Conservation (phyloP, 2,888 invertebrate species). For the Ichneumoninae sp. region DNA sequence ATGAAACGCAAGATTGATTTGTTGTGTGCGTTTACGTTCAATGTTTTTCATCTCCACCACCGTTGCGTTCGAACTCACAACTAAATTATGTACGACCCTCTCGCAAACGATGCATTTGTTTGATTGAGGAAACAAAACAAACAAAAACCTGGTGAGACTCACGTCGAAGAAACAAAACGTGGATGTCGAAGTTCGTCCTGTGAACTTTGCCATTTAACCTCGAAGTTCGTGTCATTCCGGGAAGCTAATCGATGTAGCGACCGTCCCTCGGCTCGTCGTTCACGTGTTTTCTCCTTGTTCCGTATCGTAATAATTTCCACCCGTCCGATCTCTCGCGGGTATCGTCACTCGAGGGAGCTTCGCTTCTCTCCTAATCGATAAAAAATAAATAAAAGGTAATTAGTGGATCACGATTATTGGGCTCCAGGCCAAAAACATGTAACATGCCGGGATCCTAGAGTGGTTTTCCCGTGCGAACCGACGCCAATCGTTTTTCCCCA, state of each 20-base stretch:
- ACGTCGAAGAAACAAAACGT: background rate
- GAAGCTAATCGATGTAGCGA: background rate
- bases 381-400: background rate
- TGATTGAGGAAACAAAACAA: background rate
- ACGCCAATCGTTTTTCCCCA: constrained; percentile 14
- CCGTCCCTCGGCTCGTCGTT: background rate
- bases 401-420: background rate
- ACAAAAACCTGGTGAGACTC: background rate
- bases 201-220: constrained; percentile 16
- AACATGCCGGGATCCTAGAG: background rate
- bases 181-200: background rate
- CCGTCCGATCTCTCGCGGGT: background rate
- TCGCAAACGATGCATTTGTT: background rate
- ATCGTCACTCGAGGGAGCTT: background rate
- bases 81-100: background rate
- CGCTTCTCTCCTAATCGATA: too few species aligned
- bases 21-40: background rate
- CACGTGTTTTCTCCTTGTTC: background rate
- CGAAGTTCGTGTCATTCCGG: background rate
- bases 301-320: background rate
- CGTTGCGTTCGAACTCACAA: background rate
- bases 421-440: background rate
- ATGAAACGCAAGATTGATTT: background rate
- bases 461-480: constrained; percentile 34
- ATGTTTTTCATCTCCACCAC: background rate